A percentile compares a stretch with the other conserved stretches of the same genome.
These are phyloP conservation scores for Tragelaphus imberbis DNA, from an alignment of 2,113 vertebrate species.

Conservation along the genomic window DNA sequence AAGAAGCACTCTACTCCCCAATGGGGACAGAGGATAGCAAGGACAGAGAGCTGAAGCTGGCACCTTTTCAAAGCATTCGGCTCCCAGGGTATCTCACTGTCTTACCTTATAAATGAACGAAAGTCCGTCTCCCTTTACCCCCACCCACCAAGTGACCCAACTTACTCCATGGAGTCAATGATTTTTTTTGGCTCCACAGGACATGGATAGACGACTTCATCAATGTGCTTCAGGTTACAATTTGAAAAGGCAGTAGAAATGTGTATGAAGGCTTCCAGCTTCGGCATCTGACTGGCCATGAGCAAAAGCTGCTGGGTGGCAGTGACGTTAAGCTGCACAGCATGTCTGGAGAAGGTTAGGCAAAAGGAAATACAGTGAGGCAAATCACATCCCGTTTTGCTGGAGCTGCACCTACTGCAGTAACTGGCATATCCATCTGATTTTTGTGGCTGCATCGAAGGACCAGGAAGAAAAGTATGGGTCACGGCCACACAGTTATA, in stretches of 20 bases:
- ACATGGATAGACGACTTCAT: conserved; percentile 93
- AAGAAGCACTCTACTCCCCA: neutral
- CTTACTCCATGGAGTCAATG: conserved; percentile 95
- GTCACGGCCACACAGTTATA: neutral
- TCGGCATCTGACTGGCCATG: conserved; percentile 91
- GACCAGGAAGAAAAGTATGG: neutral
- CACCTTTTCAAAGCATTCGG: neutral
- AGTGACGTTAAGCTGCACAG: conserved; percentile 91
- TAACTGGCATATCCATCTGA: neutral
- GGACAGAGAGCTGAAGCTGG: neutral
- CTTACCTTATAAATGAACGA: neutral
- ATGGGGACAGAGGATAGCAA: neutral
- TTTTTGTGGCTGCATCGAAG: neutral
- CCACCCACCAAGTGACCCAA: neutral
- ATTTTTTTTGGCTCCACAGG: conserved; percentile 92
- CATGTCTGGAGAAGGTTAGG: conserved; percentile 74
- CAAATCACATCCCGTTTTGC: neutral
- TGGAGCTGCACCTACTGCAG: neutral
- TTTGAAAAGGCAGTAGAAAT: conserved; percentile 96
- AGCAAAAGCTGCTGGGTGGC: conserved; percentile 91
- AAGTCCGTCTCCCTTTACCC: neutral
- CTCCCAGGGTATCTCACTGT: neutral
- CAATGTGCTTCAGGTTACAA: conserved; percentile 91
- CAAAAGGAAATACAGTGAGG: neutral
- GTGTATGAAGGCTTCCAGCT: conserved; percentile 93